Evolutionary conservation across 2,888 invertebrate species (phyloP).

Genomic region (Bembecia ichneumoniformis): DNA sequence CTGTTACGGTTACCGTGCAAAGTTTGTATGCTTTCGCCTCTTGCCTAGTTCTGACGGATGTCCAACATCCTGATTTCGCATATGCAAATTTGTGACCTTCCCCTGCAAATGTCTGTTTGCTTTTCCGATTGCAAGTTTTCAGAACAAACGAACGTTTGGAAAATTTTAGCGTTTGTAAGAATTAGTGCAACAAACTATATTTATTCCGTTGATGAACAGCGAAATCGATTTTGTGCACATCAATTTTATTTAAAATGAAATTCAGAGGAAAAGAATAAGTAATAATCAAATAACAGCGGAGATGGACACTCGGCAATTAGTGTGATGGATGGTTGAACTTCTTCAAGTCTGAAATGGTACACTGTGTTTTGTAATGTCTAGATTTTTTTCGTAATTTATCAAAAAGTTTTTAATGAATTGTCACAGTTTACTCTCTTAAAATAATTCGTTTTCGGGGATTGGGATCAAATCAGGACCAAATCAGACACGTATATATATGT

Average conservation of each 20-base stretch:
- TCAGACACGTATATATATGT: too few relatives aligned
- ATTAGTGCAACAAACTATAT: neutral
- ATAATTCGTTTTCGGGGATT: neutral
- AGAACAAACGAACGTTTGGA: conserved; percentile 3
- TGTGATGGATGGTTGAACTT: conserved; percentile 30
- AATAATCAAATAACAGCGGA: conserved; percentile 44
- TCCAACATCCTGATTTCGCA: conserved; percentile 38
- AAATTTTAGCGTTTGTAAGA: conserved; percentile 8
- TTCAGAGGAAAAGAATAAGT: conserved; percentile 26
- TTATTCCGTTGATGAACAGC: neutral
- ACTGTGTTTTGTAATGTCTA: conserved; percentile 51
- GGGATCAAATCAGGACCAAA: too few relatives aligned
- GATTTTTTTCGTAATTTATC: conserved; percentile 48
- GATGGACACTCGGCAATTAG: conserved; percentile 29
- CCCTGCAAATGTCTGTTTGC: conserved; percentile 2
- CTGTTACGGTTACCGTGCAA: conserved; percentile 49
- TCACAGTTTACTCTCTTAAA: neutral
- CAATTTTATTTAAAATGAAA: neutral
- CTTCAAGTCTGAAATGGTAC: conserved; percentile 41
- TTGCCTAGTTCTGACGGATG: conserved; percentile 32
- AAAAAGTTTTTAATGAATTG: conserved; percentile 9
- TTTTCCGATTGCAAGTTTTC: neutral
- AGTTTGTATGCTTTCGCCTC: conserved; percentile 45
- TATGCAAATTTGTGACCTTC: conserved; percentile 19
- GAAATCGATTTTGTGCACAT: conserved; percentile 4